phyloP scores from a whole-genome alignment of 2,113 vertebrate species.

The Podarcis cretensis region DNA sequence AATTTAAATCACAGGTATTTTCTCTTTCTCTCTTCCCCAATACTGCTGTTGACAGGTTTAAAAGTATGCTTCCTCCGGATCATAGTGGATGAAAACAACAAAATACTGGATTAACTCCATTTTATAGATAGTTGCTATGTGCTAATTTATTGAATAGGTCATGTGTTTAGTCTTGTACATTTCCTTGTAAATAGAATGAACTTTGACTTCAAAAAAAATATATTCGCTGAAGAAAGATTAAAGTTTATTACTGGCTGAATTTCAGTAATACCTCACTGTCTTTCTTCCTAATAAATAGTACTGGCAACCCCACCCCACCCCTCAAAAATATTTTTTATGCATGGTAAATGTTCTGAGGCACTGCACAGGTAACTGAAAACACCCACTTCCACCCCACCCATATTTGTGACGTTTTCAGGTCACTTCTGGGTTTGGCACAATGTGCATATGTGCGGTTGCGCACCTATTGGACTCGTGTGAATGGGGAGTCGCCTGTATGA shows the following conservation, averaged over 20 bases:
- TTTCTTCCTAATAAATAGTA: neutral
- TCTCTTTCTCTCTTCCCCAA: neutral
- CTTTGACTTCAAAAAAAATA: conserved; percentile 54
- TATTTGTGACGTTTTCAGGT: too few relatives aligned
- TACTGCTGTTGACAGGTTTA: conserved; percentile 74
- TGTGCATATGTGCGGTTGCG: too few relatives aligned
- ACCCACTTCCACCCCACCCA: too few relatives aligned
- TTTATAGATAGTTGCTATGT: conserved; percentile 33
- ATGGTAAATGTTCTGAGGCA: too few relatives aligned
- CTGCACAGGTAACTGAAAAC: too few relatives aligned
- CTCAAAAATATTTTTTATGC: too few relatives aligned
- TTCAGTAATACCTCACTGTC: conserved; percentile 38
- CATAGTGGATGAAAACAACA: conserved; percentile 84
- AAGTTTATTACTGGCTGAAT: conserved; percentile 60
- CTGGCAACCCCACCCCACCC: too few relatives aligned
- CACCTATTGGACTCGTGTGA: too few relatives aligned
- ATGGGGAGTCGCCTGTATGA: neutral
- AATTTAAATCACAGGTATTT: neutral
- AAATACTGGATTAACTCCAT: conserved; percentile 44
- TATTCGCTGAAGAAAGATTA: conserved; percentile 69
- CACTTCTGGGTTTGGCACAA: too few relatives aligned
- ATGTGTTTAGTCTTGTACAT: conserved; percentile 68
- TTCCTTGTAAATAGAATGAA: conserved; percentile 77
- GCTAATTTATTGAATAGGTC: conserved; percentile 30
- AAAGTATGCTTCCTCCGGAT: conserved; percentile 80